Evolutionary conservation across 64 coral and sea anemone genomes (phyloP).

Genomic region (Montipora sp.): DNA sequence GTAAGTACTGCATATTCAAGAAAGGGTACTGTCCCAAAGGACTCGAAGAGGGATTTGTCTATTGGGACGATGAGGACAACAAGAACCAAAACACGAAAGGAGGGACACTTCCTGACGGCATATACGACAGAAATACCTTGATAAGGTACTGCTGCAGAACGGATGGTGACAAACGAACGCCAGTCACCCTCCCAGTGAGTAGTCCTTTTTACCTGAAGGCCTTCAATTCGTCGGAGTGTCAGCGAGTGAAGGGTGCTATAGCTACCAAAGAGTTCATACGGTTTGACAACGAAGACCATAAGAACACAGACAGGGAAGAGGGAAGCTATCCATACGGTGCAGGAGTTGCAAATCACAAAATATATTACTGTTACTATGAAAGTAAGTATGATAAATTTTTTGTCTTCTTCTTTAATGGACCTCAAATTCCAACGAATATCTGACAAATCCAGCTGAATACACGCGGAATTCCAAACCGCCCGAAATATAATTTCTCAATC

Average conservation of each 20-base stretch:
- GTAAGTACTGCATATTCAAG: conserved; percentile 42
- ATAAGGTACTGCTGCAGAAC: conserved; percentile 45
- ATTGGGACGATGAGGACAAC: conserved; percentile 26
- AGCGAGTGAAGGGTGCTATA: conserved; percentile 45
- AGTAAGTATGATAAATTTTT: not conserved
- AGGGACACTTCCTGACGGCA: conserved; percentile 34
- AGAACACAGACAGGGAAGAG: not conserved
- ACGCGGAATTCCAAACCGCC: too few relatives aligned
- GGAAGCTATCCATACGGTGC: conserved; percentile 32
- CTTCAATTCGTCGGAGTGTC: conserved; percentile 12
- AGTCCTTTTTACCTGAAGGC: conserved; percentile 35
- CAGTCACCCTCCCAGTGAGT: conserved; percentile 18
- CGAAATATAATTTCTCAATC: too few relatives aligned
- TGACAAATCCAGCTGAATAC: too few relatives aligned
- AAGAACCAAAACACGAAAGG: conserved; percentile 13
- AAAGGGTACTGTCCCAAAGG: conserved; percentile 20
- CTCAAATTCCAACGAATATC: too few relatives aligned
- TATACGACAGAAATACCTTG: not conserved
- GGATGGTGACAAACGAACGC: conserved; percentile 28
- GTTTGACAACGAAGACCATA: conserved; percentile 40
- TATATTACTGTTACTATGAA: conserved; percentile 34
- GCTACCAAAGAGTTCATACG: conserved; percentile 46
- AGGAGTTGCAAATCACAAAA: not conserved
- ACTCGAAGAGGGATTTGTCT: conserved; percentile 3
- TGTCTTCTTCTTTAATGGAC: too few relatives aligned